Evolutionary conservation across 1,140 invertebrate genomes (phyloP).

Genomic region (Chrysomallon squamiferum): DNA sequence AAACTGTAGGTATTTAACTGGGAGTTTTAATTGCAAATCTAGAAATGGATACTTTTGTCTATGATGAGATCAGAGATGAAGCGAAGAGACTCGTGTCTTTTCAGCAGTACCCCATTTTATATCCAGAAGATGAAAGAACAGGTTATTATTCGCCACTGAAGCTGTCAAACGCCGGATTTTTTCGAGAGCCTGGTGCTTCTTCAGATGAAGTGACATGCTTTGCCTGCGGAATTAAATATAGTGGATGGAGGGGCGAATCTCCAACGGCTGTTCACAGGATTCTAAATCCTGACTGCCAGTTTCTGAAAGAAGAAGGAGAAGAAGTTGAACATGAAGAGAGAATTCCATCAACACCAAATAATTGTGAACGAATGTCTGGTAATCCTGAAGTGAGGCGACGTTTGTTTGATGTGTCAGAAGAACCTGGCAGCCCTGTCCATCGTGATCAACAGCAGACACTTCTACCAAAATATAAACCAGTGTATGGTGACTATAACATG

Average conservation of each 20-base stretch:
- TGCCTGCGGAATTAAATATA: conserved; percentile 11
- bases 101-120: conserved; percentile 10
- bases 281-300: conserved; percentile 16
- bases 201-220: conserved; percentile 21
- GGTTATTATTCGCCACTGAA: conserved; percentile 22
- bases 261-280: conserved; percentile 25
- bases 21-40: no score
- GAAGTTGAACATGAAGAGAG: no score
- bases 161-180: conserved; percentile 23
- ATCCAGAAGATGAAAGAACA: neutral
- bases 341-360: no score
- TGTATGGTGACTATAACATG: neutral
- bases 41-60: conserved; percentile 1
- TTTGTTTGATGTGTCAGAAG: no score
- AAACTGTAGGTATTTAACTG: no score
- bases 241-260: conserved; percentile 18
- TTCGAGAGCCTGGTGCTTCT: neutral
- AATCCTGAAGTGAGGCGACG: no score
- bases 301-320: conserved; percentile 1
- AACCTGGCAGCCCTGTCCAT: no score
- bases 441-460: no score
- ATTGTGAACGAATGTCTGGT: no score
- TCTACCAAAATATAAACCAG: no score
- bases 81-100: conserved; percentile 12
- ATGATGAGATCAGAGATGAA: conserved; percentile 2